Conservation (phyloP, 2,113 vertebrate species). For the Cynocephalus volans region DNA sequence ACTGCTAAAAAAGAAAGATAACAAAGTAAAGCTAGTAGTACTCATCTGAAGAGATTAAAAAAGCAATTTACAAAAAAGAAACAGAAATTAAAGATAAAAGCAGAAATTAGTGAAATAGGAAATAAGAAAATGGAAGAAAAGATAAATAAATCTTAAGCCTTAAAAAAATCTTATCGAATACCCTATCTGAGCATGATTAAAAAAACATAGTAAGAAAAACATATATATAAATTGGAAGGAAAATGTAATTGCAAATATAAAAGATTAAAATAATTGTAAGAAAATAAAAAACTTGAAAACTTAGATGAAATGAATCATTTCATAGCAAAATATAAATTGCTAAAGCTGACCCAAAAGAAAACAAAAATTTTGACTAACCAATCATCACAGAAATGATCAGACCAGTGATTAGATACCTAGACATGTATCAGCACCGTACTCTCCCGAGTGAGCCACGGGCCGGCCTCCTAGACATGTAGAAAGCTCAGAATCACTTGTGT, state of each 20-base stretch:
- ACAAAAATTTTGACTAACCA: constrained; percentile 23
- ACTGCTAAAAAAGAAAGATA: background rate
- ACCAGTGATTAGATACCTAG: background rate
- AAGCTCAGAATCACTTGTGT: too few species aligned
- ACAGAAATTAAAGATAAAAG: constrained; percentile 9
- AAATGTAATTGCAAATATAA: background rate
- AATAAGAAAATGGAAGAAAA: background rate
- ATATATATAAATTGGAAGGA: background rate
- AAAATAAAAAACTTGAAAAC: constrained; percentile 6
- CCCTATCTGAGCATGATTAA: background rate
- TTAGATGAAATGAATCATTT: background rate
- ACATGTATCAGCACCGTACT: too few species aligned
- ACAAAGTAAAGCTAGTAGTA: background rate
- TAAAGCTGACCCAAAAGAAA: background rate
- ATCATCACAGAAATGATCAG: background rate
- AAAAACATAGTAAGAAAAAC: background rate
- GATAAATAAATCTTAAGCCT: background rate
- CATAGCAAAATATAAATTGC: constrained; percentile 1
- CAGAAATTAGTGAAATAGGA: background rate
- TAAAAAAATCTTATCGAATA: background rate
- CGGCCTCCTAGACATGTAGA: too few species aligned
- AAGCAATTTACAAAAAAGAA: background rate
- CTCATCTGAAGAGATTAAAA: background rate
- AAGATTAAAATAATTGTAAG: constrained; percentile 4
- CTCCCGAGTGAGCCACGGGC: too few species aligned